Conservation (phyloP, 1,140 invertebrate species). For the Phthorimaea operculella region DNA sequence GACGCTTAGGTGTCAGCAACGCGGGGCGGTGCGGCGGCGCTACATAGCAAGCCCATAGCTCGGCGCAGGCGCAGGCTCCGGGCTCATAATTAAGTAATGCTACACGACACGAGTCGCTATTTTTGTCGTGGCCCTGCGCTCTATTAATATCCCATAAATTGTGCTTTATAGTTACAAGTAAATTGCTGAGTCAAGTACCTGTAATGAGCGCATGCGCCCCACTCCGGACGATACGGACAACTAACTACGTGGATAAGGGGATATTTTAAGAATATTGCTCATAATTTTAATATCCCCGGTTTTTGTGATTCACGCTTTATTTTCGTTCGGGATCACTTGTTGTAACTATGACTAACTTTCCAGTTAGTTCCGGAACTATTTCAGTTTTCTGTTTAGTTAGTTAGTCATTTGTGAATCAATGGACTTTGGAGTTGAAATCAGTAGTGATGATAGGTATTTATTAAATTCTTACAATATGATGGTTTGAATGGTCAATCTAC, state of each 20-base stretch:
- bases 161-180: constrained; percentile 51
- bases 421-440: too few relatives aligned
- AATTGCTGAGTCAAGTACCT: constrained; percentile 50
- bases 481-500: too few relatives aligned
- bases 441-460: too few relatives aligned
- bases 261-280: constrained; percentile 38
- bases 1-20: too few relatives aligned
- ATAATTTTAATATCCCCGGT: constrained; percentile 23
- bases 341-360: constrained; percentile 6
- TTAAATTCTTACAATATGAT: too few relatives aligned
- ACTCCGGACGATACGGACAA: constrained; percentile 7
- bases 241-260: constrained; percentile 16
- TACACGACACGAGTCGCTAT: constrained; percentile 32
- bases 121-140: constrained; percentile 35
- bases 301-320: constrained; percentile 26
- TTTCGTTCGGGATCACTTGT: constrained; percentile 6
- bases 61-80: background rate
- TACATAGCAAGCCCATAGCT: background rate
- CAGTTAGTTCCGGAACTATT: background rate
- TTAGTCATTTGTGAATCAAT: background rate
- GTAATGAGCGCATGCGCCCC: constrained; percentile 31
- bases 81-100: constrained; percentile 32
- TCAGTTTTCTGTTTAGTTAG: background rate
- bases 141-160: constrained; percentile 57
- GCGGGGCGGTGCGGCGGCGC: too few relatives aligned